Conservation (phyloP, 2,113 vertebrate species). For the Laticauda colubrina region DNA sequence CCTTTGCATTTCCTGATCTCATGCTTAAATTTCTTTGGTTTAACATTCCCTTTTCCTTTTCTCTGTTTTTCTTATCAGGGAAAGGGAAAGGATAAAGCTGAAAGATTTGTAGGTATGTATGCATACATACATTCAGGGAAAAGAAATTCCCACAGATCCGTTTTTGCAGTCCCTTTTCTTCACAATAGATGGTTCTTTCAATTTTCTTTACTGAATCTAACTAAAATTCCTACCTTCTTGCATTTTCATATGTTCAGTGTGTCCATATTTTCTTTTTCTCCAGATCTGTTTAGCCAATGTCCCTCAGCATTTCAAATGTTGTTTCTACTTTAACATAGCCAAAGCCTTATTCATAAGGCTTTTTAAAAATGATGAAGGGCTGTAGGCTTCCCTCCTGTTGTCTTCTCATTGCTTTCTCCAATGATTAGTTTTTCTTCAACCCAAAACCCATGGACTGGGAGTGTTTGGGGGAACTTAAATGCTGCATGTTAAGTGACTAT, state of each 20-base stretch:
- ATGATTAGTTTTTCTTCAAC: not conserved
- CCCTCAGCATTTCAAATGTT: not conserved
- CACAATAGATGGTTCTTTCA: not conserved
- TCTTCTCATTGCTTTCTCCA: not conserved
- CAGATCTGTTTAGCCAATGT: not conserved
- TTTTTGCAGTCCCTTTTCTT: not conserved
- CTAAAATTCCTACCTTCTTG: not conserved
- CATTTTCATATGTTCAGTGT: not conserved
- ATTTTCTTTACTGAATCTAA: not conserved
- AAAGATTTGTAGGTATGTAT: not conserved
- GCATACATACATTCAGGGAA: not conserved
- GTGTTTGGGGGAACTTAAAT: not conserved
- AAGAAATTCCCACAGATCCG: not conserved
- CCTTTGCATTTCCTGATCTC: not conserved
- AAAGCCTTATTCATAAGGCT: not conserved
- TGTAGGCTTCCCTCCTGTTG: not conserved
- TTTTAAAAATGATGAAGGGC: not conserved
- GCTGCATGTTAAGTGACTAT: not conserved
- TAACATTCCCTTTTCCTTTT: not conserved
- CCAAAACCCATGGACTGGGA: not conserved
- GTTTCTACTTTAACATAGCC: not conserved
- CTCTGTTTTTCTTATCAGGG: not conserved
- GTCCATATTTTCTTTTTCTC: not conserved
- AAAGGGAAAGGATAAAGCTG: not conserved
- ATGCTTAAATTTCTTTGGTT: not conserved